phyloP scores from a whole-genome alignment of 2,888 invertebrate genomes.

The Linnaemya vulpina region DNA sequence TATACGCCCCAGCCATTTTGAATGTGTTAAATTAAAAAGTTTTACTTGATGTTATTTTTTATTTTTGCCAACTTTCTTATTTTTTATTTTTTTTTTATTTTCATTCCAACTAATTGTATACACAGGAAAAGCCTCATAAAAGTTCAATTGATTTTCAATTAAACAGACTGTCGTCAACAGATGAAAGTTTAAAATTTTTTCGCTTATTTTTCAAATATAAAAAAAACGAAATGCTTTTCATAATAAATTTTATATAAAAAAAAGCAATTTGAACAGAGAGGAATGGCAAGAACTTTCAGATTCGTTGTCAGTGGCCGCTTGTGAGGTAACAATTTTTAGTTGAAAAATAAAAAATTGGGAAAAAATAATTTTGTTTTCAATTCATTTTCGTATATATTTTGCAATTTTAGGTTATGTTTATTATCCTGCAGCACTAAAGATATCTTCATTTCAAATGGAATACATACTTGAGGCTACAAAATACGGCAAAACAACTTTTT shows the following conservation, averaged over 20 bases:
- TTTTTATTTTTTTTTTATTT: no score
- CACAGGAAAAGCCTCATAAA: constrained; percentile 70
- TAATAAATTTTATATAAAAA: not conserved
- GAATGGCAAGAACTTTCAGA: not conserved
- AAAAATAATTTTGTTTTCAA: constrained; percentile 10
- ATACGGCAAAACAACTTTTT: no score
- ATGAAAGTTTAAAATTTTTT: constrained; percentile 50
- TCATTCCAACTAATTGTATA: constrained; percentile 35
- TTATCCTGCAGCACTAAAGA: no score
- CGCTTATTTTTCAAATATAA: constrained; percentile 18
- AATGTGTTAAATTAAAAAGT: constrained; percentile 68
- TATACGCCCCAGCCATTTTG: constrained; percentile 55
- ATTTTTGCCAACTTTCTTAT: constrained; percentile 20
- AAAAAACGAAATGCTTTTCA: not conserved
- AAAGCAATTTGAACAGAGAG: not conserved
- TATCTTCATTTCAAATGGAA: no score
- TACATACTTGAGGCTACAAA: no score
- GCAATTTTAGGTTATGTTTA: no score
- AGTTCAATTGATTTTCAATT: constrained; percentile 76
- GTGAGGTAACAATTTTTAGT: not conserved
- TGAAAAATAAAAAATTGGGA: not conserved
- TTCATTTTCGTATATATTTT: not conserved
- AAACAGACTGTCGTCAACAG: constrained; percentile 74
- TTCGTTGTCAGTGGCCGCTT: not conserved
- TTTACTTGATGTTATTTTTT: constrained; percentile 48